phyloP scores from a whole-genome alignment of 2,888 invertebrate species.

The Lasioglossum pauxillum region DNA sequence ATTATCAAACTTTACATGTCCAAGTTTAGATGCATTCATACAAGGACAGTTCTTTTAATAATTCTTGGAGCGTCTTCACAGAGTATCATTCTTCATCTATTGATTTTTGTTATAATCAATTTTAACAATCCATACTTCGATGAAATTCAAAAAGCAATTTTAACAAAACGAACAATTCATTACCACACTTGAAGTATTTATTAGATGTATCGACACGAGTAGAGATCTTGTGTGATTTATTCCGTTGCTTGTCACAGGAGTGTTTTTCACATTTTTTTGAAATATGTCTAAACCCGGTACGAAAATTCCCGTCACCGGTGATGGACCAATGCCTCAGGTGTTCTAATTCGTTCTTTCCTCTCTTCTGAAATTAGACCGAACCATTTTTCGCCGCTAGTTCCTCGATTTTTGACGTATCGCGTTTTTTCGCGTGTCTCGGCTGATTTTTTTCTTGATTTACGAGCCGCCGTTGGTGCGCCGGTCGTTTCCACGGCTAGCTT shows the following conservation, averaged over 20 bases:
- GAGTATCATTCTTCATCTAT: too few species aligned
- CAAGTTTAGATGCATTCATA: too few species aligned
- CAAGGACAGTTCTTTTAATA: too few species aligned
- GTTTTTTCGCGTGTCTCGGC: not conserved
- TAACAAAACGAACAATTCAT: not conserved
- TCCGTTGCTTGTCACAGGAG: not conserved
- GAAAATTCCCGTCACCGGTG: not conserved
- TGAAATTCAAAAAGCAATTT: not conserved
- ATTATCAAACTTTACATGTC: not conserved
- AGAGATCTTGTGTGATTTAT: not conserved
- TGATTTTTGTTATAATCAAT: too few species aligned
- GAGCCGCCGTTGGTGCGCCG: constrained; percentile 12
- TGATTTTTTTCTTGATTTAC: constrained; percentile 40
- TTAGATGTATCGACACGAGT: not conserved
- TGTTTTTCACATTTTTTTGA: not conserved
- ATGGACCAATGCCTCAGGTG: not conserved
- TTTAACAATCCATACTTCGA: too few species aligned
- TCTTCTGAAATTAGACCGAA: not conserved
- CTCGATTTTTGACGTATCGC: constrained; percentile 7
- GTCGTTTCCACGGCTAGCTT: constrained; percentile 16
- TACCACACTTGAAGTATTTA: not conserved
- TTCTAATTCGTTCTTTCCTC: not conserved
- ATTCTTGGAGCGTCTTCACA: too few species aligned
- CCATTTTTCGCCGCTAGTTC: not conserved
- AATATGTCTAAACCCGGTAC: not conserved